A percentile compares a stretch with the other conserved stretches of the same genome.
Evolutionary conservation across 2,113 vertebrate species (phyloP).

Genomic region (Pseudopodoces humilis): DNA sequence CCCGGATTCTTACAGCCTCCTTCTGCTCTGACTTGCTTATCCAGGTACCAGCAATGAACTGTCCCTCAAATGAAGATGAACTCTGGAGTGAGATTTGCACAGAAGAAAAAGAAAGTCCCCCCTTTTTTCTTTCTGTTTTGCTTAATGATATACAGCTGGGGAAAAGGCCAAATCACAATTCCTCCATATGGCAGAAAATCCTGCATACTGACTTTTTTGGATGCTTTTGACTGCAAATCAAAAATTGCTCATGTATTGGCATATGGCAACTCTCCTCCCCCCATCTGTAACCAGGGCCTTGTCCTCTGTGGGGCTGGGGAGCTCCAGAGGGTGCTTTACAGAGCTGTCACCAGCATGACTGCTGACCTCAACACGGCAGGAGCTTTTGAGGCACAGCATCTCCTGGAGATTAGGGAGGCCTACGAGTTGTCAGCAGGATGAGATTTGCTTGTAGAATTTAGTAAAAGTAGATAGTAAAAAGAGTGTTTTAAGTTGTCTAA

Average conservation of each 20-base stretch:
- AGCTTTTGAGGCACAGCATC: not conserved
- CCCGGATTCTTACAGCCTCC: not conserved
- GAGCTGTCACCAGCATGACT: not conserved
- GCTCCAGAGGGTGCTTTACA: not conserved
- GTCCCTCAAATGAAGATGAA: not conserved
- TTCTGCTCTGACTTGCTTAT: not conserved
- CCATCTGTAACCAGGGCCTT: not conserved
- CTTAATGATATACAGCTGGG: not conserved
- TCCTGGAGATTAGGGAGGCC: not conserved
- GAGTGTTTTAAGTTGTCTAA: not conserved
- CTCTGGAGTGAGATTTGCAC: not conserved
- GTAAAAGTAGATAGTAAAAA: not conserved
- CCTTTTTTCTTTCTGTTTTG: not conserved
- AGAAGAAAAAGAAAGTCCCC: not conserved
- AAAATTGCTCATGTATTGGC: not conserved
- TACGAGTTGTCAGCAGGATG: not conserved
- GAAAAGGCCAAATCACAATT: not conserved
- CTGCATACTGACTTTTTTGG: not conserved
- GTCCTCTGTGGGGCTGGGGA: not conserved
- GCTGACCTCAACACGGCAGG: not conserved
- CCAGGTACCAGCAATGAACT: not conserved
- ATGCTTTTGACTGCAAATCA: not conserved
- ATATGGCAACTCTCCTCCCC: conserved; percentile 6
- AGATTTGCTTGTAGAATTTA: not conserved
- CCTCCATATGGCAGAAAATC: conserved; percentile 26